Evolutionary conservation across 2,113 vertebrate genomes (phyloP), one percentile per base, ranked within the genome.

Genomic region (Columbina picui): DNA sequence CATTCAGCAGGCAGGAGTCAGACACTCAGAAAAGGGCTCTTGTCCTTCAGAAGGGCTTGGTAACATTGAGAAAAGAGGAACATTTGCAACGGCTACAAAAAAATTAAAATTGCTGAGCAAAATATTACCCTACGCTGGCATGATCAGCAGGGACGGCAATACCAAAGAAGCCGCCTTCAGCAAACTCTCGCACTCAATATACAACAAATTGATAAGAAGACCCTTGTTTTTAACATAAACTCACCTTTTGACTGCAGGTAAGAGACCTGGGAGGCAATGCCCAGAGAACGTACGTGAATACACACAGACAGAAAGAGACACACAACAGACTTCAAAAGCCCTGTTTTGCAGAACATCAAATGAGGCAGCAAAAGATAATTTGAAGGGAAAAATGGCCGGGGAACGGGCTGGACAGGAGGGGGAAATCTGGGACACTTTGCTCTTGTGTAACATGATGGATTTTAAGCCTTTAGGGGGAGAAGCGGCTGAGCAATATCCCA

Each of bases 391-490:
- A 76, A 36, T 2, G 41, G 80, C 59, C 73, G 63, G 34, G 53
- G 50, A 71, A 73, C 2, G 56, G 65, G 84, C 45, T 2, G n/a
- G 91, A 70, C 63, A 92, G 38, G 74, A 87, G 14, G 36, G 67
- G 94, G 57, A 61, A 90, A 94, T 76, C 78, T 81, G 84, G 93
- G 96, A 57, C 79, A 74, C 39, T 92, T 91, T 68, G 88, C 53
- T 84, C 93, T 83, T 84, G 84, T 94, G 20, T 69, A 89, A 96
- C 34, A 34, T 30, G 89, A 74, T 14, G 21, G 92, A 73, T 84
- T 92, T 87, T n/a, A 71, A 96, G 94, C 90, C 95, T 94, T 89
- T 18, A 70, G 95, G 84, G 69, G 93, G 81, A 92, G 96, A 86
- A 77, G 7, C 60, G 95, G 92, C 89, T 68, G 43, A 94, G 89